Evolutionary conservation across 2,888 invertebrate genomes (phyloP), one percentile per base, ranked within the genome.

Genomic region (Quadroppia sp.): DNA sequence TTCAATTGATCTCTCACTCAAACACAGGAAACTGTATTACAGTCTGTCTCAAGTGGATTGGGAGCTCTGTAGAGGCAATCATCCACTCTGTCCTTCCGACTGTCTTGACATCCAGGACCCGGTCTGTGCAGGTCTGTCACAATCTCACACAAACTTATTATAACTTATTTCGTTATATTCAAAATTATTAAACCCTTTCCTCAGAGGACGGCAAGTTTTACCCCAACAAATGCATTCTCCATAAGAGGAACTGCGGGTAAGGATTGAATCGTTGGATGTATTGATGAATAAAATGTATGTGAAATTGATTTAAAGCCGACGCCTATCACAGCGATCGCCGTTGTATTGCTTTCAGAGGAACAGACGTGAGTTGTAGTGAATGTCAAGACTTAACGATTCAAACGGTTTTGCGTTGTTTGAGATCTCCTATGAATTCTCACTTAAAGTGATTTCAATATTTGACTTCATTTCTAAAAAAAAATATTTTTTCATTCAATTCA

Each of bases 91-190:
- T 42, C 78, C 78, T 6, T 40, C 71, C 11, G 72, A 75, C 11
- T 78, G 78, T 20, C 67, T 78, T n/a, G 76, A 78, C 42, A 72
- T 78, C 25, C 76, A 75, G 28, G 78, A 78, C 59, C 78, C 78
- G 0, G 78, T 78, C 1, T 78, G 78, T 59, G 77, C 71, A 32
- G 70, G 70, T 74, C n/a, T 70, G 15, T 15, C n/a, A 40, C 32
- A 17, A 45, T n/a, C 15, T 9, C 36, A 9, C 36, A 15, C n/a
- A 71, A 36, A 17, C 17, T 36, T 28, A 4, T 1, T 36, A 17
- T 40, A 11, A 40, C n/a, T 25, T 30, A 42, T 11, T 28, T 25
- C 32, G 13, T 30, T 20, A 42, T 28, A 20, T 50, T 48, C 20
- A 70, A 11, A 50, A 20, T 59, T 25, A 25, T 23, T 13, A 36